Percentiles rank a stretch among this genome's conserved stretches.
Conservation (phyloP, 2,797 vertebrate genomes). For the Chiropotes sagulatus region DNA sequence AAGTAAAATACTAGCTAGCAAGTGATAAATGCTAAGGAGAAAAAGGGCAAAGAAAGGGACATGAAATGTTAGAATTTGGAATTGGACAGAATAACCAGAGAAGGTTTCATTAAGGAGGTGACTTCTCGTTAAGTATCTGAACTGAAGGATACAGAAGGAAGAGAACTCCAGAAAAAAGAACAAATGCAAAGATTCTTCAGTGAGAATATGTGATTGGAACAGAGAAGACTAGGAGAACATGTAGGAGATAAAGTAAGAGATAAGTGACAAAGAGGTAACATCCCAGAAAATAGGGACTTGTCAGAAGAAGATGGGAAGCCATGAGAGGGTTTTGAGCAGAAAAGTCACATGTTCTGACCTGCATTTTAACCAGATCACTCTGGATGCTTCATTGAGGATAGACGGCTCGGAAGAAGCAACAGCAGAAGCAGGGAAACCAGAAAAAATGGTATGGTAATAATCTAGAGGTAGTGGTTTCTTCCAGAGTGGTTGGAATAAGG, state of each 20-base stretch:
- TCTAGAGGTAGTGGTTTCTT: not conserved
- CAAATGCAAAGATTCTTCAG: not conserved
- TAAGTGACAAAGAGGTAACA: not conserved
- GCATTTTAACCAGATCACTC: not conserved
- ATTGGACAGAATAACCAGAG: not conserved
- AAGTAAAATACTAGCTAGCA: not conserved
- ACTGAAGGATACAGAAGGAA: not conserved
- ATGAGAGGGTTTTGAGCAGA: not conserved
- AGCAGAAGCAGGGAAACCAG: not conserved
- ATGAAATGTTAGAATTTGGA: not conserved
- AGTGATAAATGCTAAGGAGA: not conserved
- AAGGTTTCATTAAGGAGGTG: not conserved
- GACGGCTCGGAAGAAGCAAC: not conserved
- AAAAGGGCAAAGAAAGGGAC: not conserved
- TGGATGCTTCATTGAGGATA: not conserved
- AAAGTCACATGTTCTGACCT: not conserved
- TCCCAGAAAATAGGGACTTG: not conserved
- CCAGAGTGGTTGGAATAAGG: not conserved
- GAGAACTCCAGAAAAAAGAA: not conserved
- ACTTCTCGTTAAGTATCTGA: conserved; percentile 11
- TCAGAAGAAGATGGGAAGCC: not conserved
- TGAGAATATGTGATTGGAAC: not conserved
- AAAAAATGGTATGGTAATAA: not conserved
- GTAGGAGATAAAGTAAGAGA: not conserved
- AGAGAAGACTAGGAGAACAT: not conserved